Evolutionary conservation across 2,797 vertebrate genomes (phyloP), one percentile per base, ranked within the genome.

Genomic region (Parotocinclus haroldoi): DNA sequence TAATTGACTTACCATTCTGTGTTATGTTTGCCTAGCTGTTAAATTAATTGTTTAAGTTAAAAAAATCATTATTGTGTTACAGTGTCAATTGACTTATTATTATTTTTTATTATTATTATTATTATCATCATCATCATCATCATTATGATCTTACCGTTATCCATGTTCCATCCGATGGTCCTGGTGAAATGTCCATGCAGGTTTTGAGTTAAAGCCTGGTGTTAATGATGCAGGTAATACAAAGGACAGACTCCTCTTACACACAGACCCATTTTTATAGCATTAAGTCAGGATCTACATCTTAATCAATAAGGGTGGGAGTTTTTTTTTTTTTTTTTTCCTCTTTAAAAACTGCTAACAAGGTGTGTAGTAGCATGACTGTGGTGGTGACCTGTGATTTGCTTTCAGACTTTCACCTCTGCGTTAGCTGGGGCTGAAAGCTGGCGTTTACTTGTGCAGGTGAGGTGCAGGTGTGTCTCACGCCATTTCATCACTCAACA

Each of bases 381-480:
- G 57, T 42, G 81, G 79, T 79, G 81, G 76, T 79, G 84, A 73
- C 63, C 77, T 81, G 77, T 84, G 85, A 88, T 90, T 84, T 85
- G 82, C 78, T 86, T 85, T 84, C 19, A 56, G 72, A 57, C 63
- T 68, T 66, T 66, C 81, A 81, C 81, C 83, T 76, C 79, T 69
- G 80, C 79, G 82, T 86, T 83, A 81, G 78, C 67, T 62, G 73
- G 67, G 77, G 75, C 69, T 80, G 58, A 58, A 80, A 78, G 79
- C 69, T 81, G 80, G 76, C 79, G 80, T 78, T 83, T 42, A 13
- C 82, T 83, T 85, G 85, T 83, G 83, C 88, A 92, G 88, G 86
- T 89, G 87, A 90, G 86, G 83, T 88, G 87, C 90, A 90, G 88
- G 90, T 91, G 90, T 89, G 87, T 81, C 63, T 71, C 82, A 81